These are phyloP conservation scores for Chauna torquata DNA, from an alignment of 2,113 vertebrate genomes.

Conservation along the genomic window DNA sequence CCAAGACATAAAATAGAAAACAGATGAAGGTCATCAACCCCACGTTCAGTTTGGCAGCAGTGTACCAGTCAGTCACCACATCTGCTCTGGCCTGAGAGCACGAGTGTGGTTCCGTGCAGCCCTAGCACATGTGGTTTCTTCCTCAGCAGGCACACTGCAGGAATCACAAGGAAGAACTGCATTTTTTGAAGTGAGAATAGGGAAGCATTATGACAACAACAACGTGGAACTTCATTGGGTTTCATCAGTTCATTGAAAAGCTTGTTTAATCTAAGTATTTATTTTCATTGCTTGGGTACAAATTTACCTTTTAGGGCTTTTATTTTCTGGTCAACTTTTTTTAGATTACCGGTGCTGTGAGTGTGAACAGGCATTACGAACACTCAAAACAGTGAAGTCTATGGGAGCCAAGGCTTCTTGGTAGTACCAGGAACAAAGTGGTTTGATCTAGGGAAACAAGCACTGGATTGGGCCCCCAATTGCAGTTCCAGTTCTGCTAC, in stretches of 20 bases:
- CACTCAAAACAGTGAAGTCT: not conserved
- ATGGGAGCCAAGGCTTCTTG: not conserved
- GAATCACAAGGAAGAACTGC: not conserved
- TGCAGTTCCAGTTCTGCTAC: not conserved
- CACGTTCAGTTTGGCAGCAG: not conserved
- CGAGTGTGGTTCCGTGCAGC: accelerated
- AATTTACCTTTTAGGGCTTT: not conserved
- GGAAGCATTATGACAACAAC: accelerated
- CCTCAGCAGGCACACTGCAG: accelerated
- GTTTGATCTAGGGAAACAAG: not conserved
- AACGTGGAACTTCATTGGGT: not conserved
- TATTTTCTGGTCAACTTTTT: not conserved
- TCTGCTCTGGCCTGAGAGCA: not conserved
- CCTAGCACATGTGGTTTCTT: accelerated
- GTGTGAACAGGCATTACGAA: not conserved
- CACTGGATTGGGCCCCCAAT: not conserved
- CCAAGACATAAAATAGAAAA: not conserved
- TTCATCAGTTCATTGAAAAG: not conserved
- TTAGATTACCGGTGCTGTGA: not conserved
- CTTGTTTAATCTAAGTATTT: not conserved
- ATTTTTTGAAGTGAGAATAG: not conserved
- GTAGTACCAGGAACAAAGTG: not conserved
- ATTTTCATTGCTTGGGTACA: not conserved
- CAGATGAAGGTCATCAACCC: not conserved
- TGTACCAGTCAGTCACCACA: not conserved